Base-by-base conservation (phyloP, 2,797 vertebrate genomes). In the Linurgus olivaceus region DNA sequence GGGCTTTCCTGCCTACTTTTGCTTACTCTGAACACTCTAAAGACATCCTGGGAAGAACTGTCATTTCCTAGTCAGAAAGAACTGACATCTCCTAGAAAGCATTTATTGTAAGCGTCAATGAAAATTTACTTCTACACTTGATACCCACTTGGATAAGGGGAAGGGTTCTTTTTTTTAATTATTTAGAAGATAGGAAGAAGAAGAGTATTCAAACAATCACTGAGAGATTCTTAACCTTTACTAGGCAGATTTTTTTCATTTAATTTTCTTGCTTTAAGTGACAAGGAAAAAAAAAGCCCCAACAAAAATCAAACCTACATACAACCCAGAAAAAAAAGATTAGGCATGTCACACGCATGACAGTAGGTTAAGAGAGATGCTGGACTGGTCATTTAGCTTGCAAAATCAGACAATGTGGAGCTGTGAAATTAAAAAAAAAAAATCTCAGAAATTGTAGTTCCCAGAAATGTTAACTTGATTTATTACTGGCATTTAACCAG, bases 391-490 rank as follows among this genome's bases (percentile, higher is more conserved):
- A 66, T 48, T 82, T 87, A 67, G 73, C 58, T 83, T 89, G 44
- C 24, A 63, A 88, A 93, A 78, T 85, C 67, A 86, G 70, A 77
- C 17, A 9, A 24, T 21, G 12, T 73, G 88, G 75, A 91, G 54
- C 63, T 14, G 3, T 51, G 44, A 65, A 78, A 3, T 70, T 84
- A 82, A 96, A 40, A 95, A 52, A 40, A 7, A 38, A 95, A 52
- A 40, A 7, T 17, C 31, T 65, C 23, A 71, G 37, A 90, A 83
- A 73, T 26, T 15, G 15, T 29, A 80, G 29, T 84, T 91, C 38
- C 52, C 40, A 75, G 71, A 72, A 87, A 86, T 14, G 19, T 75
- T 55, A 83, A 8, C 13, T 33, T 87, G 85, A 73, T 74, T 94
- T 35, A 26, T 81, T 83, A 40, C 38, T 48, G 50, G 35, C 88